Percentiles rank a stretch among this genome's conserved stretches.
These are phyloP conservation scores for Neomorphus geoffroyi DNA, from an alignment of 2,797 vertebrate species.

Conservation along the genomic window DNA sequence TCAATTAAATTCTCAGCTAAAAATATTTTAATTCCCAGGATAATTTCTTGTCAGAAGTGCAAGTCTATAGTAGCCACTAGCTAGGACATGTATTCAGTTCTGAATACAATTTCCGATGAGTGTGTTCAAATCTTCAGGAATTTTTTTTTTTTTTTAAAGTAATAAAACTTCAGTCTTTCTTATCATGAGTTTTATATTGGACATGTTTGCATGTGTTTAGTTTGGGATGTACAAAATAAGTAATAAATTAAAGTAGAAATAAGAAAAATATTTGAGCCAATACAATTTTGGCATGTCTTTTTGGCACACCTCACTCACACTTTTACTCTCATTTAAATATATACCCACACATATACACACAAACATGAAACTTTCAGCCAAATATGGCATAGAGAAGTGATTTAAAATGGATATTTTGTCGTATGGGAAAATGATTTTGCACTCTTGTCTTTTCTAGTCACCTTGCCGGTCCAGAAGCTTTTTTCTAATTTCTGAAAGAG, in stretches of 20 bases:
- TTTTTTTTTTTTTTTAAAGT: not conserved
- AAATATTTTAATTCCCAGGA: not conserved
- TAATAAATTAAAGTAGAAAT: not conserved
- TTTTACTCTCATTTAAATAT: not conserved
- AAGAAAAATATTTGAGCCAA: not conserved
- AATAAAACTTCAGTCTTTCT: not conserved
- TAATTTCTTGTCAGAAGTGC: not conserved
- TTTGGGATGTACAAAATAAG: not conserved
- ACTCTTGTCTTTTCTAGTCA: not conserved
- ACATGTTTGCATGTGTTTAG: not conserved
- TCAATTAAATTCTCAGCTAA: not conserved
- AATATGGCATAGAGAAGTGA: accelerated
- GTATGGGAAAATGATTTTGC: not conserved
- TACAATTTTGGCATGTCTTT: accelerated
- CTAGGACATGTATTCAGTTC: not conserved
- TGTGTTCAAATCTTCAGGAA: not conserved
- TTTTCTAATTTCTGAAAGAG: not conserved
- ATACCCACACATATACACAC: accelerated
- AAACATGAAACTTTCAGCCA: not conserved
- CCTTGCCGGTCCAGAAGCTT: not conserved
- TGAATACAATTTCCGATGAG: not conserved
- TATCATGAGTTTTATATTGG: not conserved
- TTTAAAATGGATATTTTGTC: accelerated
- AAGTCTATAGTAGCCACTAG: not conserved
- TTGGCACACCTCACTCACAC: accelerated